A percentile compares a stretch with the other conserved stretches of the same genome.
Evolutionary conservation across 2,113 vertebrate species (phyloP).

Genomic region (Maccullochella peelii): DNA sequence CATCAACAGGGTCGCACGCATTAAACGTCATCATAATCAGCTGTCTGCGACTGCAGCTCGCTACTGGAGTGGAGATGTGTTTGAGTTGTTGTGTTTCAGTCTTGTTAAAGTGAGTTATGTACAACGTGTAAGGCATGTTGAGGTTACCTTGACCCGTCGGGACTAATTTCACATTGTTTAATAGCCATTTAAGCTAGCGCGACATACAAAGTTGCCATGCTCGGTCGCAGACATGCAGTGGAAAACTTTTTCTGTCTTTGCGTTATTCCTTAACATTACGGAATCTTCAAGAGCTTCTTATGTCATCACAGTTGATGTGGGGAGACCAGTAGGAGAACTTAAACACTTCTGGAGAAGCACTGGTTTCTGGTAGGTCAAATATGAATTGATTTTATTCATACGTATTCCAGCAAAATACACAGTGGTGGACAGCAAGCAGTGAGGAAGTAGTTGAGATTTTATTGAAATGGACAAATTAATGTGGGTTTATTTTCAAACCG

Average conservation of each 20-base stretch:
- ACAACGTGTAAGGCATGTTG: neutral
- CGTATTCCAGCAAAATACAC: too few species aligned
- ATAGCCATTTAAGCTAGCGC: neutral
- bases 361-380: slow-evolving; percentile 83
- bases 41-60: neutral
- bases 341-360: slow-evolving; percentile 86
- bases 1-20: slow-evolving; percentile 44
- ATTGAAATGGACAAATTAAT: fast-evolving
- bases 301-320: slow-evolving; percentile 70
- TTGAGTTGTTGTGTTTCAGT: neutral
- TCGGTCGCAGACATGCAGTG: slow-evolving; percentile 23
- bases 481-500: neutral
- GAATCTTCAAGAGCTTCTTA: slow-evolving; percentile 1
- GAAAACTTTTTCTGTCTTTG: slow-evolving; percentile 15
- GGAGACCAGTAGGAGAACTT: slow-evolving; percentile 55
- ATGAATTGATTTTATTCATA: fast-evolving
- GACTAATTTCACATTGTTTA: neutral
- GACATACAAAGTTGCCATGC: neutral
- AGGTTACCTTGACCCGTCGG: fast-evolving
- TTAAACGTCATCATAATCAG: slow-evolving; percentile 54
- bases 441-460: neutral
- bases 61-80: neutral
- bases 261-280: slow-evolving; percentile 17
- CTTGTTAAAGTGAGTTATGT: neutral
- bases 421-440: neutral